phyloP scores from a whole-genome alignment of 2,888 invertebrate species.

The Rhingia rostrata region DNA sequence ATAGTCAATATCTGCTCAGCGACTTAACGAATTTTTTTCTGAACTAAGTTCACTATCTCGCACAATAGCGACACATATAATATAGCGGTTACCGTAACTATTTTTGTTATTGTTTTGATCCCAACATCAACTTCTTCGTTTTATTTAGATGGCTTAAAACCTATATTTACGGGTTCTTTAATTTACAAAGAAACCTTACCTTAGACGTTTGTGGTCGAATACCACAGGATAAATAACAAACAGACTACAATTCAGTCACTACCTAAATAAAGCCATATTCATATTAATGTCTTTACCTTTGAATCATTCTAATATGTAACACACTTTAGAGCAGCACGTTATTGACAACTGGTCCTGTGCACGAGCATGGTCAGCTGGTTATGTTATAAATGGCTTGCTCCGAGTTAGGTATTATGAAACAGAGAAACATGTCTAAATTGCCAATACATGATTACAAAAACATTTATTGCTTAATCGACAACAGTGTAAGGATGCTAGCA shows the following conservation, averaged over 20 bases:
- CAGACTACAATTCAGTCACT: neutral
- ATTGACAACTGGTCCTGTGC: slow-evolving; percentile 7
- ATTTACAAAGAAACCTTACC: no score
- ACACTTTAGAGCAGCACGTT: slow-evolving; percentile 6
- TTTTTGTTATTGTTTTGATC: no score
- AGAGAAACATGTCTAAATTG: slow-evolving; percentile 4
- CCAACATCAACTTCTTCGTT: no score
- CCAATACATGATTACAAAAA: slow-evolving; percentile 8
- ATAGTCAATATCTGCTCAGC: no score
- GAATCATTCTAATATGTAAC: neutral
- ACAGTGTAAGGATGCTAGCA: slow-evolving; percentile 12
- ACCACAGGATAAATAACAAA: no score
- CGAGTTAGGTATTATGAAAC: neutral
- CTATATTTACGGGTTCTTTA: no score
- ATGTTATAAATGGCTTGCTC: neutral
- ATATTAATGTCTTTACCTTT: neutral
- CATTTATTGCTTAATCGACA: slow-evolving; percentile 41
- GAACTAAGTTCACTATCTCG: no score
- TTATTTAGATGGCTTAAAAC: no score
- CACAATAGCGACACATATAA: no score
- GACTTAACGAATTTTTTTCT: no score
- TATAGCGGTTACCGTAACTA: no score
- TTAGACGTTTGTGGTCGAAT: no score
- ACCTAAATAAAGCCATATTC: neutral
- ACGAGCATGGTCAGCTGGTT: neutral